A percentile compares a stretch with the other conserved stretches of the same genome.
Evolutionary conservation across 1,140 invertebrate genomes (phyloP).

Genomic region (Eufriesea mexicana): DNA sequence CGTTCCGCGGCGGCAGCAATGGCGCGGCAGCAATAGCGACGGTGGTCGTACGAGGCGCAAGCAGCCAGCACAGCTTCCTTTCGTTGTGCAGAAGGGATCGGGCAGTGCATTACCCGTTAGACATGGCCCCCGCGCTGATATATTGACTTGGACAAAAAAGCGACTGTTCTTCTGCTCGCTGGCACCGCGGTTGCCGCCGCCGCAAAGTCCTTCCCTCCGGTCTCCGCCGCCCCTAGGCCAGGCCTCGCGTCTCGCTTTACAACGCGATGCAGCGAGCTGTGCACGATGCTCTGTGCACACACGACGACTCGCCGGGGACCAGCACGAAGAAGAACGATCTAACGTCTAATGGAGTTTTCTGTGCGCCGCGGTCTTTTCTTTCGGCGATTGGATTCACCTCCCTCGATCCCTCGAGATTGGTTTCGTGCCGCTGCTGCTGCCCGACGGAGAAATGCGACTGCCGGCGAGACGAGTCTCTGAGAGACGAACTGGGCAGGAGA

Average conservation of each 20-base stretch:
- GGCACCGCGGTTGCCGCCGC: constrained; percentile 65
- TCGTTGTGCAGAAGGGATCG: constrained; percentile 67
- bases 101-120: constrained; percentile 79
- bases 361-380: constrained; percentile 13
- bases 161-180: constrained; percentile 75
- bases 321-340: constrained; percentile 41
- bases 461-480: background rate
- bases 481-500: background rate
- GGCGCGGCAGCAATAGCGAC: constrained; percentile 5
- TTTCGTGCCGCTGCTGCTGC: constrained; percentile 6
- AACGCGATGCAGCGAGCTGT: constrained; percentile 39
- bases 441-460: background rate
- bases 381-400: constrained; percentile 55
- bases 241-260: constrained; percentile 24
- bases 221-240: background rate
- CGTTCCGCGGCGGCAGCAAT: constrained; percentile 45
- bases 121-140: constrained; percentile 80
- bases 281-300: constrained; percentile 16
- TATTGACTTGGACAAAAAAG: constrained; percentile 80
- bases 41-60: constrained; percentile 15
- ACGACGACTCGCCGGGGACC: background rate
- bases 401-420: constrained; percentile 35
- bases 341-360: constrained; percentile 67
- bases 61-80: constrained; percentile 56
- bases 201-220: constrained; percentile 51